Evolutionary conservation across 2,888 invertebrate species (phyloP).

Genomic region (Synergus gifuensis): DNA sequence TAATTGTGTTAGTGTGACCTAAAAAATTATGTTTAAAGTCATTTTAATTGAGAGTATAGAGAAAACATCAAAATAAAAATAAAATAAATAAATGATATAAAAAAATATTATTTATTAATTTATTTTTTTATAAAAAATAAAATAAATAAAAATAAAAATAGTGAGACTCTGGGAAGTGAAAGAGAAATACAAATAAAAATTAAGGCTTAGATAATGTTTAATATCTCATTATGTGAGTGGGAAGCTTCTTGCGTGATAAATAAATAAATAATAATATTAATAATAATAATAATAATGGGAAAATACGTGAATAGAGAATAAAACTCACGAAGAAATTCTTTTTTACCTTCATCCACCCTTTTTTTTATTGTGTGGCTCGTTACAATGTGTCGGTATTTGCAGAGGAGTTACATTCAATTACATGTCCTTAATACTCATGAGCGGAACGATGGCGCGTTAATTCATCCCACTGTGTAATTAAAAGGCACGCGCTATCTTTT

Average conservation of each 20-base stretch:
- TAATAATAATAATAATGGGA: background rate
- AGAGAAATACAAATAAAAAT: too few species aligned
- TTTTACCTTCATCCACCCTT: background rate
- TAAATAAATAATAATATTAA: background rate
- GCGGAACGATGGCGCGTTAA: constrained; percentile 26
- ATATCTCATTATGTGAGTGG: too few species aligned
- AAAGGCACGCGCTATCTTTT: constrained; percentile 6
- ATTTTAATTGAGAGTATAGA: too few species aligned
- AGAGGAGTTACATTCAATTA: constrained; percentile 26
- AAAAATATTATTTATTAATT: too few species aligned
- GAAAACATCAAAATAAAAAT: too few species aligned
- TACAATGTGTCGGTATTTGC: constrained; percentile 23
- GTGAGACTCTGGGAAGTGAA: too few species aligned
- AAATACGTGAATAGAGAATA: background rate
- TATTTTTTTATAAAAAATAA: too few species aligned
- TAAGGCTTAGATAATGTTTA: too few species aligned
- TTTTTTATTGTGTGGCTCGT: constrained; percentile 1
- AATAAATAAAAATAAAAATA: too few species aligned
- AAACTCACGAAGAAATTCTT: background rate
- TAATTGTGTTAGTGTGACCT: too few species aligned
- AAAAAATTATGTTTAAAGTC: too few species aligned
- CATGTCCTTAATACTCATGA: constrained; percentile 15
- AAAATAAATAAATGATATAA: too few species aligned
- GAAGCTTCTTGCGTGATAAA: background rate
- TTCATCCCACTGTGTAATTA: constrained; percentile 24